Evolutionary conservation across 1,140 invertebrate genomes (phyloP).

Genomic region (Pogonomyrmex barbatus): DNA sequence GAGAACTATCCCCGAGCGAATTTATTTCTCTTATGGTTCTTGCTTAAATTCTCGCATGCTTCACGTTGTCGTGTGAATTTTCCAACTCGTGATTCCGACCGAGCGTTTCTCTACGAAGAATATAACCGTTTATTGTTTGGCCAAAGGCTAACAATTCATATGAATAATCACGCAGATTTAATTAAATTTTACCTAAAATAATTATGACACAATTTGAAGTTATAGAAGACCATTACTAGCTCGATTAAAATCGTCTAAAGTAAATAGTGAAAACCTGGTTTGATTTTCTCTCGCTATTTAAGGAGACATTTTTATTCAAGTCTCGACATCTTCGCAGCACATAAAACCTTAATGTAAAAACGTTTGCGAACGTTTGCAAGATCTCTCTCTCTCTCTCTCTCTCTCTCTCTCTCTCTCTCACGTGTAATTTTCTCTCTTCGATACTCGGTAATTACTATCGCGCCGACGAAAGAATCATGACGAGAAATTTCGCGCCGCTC

Average conservation of each 20-base stretch:
- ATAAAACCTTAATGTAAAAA: constrained; percentile 36
- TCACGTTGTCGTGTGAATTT: constrained; percentile 41
- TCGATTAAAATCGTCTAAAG: constrained; percentile 12
- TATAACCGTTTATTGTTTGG: not conserved
- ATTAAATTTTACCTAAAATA: not conserved
- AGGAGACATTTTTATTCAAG: no score
- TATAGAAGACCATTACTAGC: not conserved
- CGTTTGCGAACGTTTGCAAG: not conserved
- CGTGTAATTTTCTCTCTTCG: not conserved
- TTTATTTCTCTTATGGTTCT: constrained; percentile 36
- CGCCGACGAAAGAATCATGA: not conserved
- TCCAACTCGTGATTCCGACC: not conserved
- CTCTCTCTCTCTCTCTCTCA: not conserved
- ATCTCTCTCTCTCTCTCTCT: not conserved
- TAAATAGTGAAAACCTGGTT: not conserved
- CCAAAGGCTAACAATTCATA: not conserved
- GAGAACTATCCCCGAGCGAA: constrained; percentile 26
- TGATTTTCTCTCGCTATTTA: no score
- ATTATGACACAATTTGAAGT: not conserved
- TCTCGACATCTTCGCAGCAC: not conserved
- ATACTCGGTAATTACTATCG: not conserved
- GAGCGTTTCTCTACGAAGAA: not conserved
- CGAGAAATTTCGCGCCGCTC: not conserved
- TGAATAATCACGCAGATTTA: constrained; percentile 23
- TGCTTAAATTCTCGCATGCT: constrained; percentile 28